Evolutionary conservation across 2,797 vertebrate genomes (phyloP).

Genomic region (Ceryle rudis): DNA sequence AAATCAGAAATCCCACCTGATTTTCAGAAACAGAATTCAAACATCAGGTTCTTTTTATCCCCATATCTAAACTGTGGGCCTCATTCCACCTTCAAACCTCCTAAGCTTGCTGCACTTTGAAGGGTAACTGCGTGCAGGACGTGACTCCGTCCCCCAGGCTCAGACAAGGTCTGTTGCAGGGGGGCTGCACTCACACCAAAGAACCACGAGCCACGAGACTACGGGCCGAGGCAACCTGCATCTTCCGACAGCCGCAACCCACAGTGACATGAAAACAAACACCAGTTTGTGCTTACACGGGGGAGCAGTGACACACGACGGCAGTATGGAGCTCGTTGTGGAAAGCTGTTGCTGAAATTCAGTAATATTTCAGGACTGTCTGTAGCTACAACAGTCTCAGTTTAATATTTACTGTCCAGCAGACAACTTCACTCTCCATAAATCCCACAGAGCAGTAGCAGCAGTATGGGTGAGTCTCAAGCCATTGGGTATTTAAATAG

Average conservation of each 20-base stretch:
- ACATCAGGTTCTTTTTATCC: rapidly evolving
- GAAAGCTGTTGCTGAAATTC: background rate
- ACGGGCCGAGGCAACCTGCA: background rate
- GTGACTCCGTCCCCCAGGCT: background rate
- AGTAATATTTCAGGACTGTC: background rate
- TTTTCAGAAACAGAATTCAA: background rate
- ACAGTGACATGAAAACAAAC: background rate
- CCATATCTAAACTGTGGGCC: background rate
- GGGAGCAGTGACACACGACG: background rate
- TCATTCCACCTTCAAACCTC: background rate
- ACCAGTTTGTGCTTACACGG: background rate
- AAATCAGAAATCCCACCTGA: background rate
- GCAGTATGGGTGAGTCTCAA: background rate
- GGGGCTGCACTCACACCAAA: background rate
- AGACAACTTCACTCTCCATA: background rate
- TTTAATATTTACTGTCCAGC: background rate
- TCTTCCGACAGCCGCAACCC: background rate
- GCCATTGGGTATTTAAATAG: background rate
- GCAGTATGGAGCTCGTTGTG: background rate
- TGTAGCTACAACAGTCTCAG: background rate
- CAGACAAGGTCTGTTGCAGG: rapidly evolving
- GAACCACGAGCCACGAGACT: background rate
- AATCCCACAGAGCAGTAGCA: background rate
- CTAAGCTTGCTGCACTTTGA: background rate
- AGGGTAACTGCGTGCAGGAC: background rate